A percentile compares a stretch with the other conserved stretches of the same genome.
Conservation (phyloP, 2,113 vertebrate genomes). For the Microcebus griseorufus region DNA sequence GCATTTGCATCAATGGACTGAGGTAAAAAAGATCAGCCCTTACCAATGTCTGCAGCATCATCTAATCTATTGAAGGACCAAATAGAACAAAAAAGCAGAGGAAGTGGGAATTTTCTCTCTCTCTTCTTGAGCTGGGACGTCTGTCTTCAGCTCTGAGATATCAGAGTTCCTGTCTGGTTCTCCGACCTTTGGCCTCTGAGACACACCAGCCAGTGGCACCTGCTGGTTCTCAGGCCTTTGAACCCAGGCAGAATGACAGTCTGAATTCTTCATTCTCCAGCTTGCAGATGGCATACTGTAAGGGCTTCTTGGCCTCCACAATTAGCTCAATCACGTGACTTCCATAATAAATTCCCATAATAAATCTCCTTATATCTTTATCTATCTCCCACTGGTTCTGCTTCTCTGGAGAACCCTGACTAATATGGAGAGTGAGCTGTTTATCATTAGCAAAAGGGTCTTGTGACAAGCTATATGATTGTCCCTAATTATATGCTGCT, state of each 20-base stretch:
- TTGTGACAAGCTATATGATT: neutral
- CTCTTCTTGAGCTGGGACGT: neutral
- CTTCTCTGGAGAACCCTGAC: neutral
- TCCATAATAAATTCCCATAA: neutral
- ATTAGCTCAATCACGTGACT: no score
- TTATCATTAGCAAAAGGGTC: neutral
- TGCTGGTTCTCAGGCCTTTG: neutral
- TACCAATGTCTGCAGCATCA: neutral
- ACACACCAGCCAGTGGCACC: neutral
- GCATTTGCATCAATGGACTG: neutral
- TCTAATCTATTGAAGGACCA: neutral
- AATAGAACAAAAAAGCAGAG: neutral
- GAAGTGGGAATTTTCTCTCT: neutral
- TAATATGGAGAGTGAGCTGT: neutral
- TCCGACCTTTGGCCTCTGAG: neutral
- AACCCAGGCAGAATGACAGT: neutral
- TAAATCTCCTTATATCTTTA: neutral
- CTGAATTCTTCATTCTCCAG: neutral
- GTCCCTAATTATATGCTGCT: neutral
- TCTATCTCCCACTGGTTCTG: neutral
- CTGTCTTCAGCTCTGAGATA: neutral
- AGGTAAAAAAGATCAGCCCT: neutral
- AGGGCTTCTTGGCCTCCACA: neutral
- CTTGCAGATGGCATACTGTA: neutral
- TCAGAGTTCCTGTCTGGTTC: neutral